Evolutionary conservation across 2,888 invertebrate species (phyloP).

Genomic region (Drepanosiphum platanoidis): DNA sequence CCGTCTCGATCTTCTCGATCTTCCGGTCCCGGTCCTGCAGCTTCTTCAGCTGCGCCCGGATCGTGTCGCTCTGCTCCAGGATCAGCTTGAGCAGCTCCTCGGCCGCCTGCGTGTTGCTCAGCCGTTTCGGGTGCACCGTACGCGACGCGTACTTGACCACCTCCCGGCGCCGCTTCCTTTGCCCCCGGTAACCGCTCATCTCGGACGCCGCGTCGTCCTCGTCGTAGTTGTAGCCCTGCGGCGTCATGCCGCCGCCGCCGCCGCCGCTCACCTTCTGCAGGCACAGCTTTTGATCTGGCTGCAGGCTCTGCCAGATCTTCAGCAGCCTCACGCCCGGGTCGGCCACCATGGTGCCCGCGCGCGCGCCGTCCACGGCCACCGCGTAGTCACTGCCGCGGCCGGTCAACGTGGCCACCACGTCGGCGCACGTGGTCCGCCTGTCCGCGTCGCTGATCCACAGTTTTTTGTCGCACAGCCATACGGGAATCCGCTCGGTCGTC

Average conservation of each 20-base stretch:
- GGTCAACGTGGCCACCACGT: constrained; percentile 79
- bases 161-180: constrained; percentile 61
- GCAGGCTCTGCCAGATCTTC: constrained; percentile 82
- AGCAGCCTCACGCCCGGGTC: constrained; percentile 81
- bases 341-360: constrained; percentile 79
- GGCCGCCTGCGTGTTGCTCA: constrained; percentile 68
- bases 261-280: constrained; percentile 66
- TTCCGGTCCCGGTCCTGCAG: constrained; percentile 77
- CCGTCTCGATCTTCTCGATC: constrained; percentile 81
- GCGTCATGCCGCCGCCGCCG: constrained; percentile 67
- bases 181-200: constrained; percentile 57
- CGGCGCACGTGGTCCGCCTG: constrained; percentile 80
- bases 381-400: constrained; percentile 70
- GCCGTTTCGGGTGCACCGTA: constrained; percentile 69
- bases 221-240: constrained; percentile 65
- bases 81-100: constrained; percentile 71
- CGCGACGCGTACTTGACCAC: constrained; percentile 64
- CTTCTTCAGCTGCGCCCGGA: constrained; percentile 70
- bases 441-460: constrained; percentile 84
- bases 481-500: constrained; percentile 72
- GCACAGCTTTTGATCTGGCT: constrained; percentile 72
- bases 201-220: constrained; percentile 52
- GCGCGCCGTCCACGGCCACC: constrained; percentile 81
- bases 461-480: constrained; percentile 80
- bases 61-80: constrained; percentile 73